A percentile compares a stretch with the other conserved stretches of the same genome.
Conservation (phyloP, 2,888 invertebrate genomes). For the Perizoma affinitatum region DNA sequence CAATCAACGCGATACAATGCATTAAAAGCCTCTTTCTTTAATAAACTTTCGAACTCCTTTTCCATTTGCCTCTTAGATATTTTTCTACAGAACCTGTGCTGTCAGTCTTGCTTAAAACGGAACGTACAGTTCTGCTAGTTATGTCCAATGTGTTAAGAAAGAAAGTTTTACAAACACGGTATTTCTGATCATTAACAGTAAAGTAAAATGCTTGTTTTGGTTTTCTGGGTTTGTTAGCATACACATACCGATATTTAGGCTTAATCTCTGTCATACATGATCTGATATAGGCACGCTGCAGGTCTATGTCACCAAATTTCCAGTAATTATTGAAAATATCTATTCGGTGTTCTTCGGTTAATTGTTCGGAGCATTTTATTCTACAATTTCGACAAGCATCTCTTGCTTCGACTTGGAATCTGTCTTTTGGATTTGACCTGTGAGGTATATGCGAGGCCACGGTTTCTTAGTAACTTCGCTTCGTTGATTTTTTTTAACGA, state of each 20-base stretch:
- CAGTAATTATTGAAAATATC: constrained; percentile 20
- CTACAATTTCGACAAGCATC: constrained; percentile 6
- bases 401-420: not conserved
- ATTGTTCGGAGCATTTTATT: constrained; percentile 5
- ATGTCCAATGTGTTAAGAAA: constrained; percentile 25
- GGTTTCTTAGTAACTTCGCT: constrained; percentile 3
- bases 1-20: no score
- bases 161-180: constrained; percentile 22
- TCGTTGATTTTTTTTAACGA: not conserved
- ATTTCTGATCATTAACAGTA: constrained; percentile 11
- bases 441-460: not conserved
- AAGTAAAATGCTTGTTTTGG: constrained; percentile 30
- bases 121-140: constrained; percentile 19
- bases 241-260: constrained; percentile 24
- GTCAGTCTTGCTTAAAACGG: constrained; percentile 23
- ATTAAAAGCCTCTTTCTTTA: no score
- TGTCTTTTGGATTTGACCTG: not conserved
- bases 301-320: constrained; percentile 25
- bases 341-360: not conserved
- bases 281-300: constrained; percentile 29
- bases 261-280: constrained; percentile 30
- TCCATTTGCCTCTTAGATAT: constrained; percentile 6
- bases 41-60: no score
- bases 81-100: constrained; percentile 1
- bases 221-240: constrained; percentile 23